Evolutionary conservation across 1,140 invertebrate genomes (phyloP).

Genomic region (Drosophila murphyi): DNA sequence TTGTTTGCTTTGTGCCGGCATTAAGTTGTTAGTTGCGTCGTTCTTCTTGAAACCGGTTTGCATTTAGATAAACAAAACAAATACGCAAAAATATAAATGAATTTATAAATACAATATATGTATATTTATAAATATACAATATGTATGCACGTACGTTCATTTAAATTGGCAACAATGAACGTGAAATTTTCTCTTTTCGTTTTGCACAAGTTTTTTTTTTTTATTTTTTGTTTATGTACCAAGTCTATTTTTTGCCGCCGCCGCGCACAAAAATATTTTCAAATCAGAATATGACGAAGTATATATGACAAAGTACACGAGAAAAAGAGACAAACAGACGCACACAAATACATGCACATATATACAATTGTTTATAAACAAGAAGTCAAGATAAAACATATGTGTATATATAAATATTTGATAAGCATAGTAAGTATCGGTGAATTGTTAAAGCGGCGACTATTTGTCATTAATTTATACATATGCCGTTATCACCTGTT

Average conservation of each 20-base stretch:
- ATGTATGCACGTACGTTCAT: conserved; percentile 19
- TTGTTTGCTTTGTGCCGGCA: conserved; percentile 47
- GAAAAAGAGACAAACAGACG: conserved; percentile 38
- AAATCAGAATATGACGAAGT: conserved; percentile 70
- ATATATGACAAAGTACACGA: conserved; percentile 59
- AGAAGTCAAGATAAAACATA: conserved; percentile 6
- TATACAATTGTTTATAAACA: conserved; percentile 63
- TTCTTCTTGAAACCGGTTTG: conserved; percentile 62
- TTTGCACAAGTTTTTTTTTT: conserved; percentile 39
- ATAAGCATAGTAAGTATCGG: conserved; percentile 46
- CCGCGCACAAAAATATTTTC: conserved; percentile 41
- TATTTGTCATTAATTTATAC: neutral
- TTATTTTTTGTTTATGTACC: conserved; percentile 53
- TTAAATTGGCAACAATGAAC: conserved; percentile 38
- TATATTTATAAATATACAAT: conserved; percentile 1
- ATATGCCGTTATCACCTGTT: conserved; percentile 56
- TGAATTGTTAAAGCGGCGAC: conserved; percentile 19
- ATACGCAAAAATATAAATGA: conserved; percentile 5
- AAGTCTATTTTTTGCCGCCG: conserved; percentile 60
- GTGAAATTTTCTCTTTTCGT: conserved; percentile 66
- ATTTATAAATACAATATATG: neutral
- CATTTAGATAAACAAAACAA: conserved; percentile 32
- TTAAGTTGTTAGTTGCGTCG: conserved; percentile 51
- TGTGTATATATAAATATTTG: neutral
- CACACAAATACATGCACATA: conserved; percentile 6